Evolutionary conservation across 2,888 invertebrate genomes (phyloP).

Genomic region (Heliconius aoede): DNA sequence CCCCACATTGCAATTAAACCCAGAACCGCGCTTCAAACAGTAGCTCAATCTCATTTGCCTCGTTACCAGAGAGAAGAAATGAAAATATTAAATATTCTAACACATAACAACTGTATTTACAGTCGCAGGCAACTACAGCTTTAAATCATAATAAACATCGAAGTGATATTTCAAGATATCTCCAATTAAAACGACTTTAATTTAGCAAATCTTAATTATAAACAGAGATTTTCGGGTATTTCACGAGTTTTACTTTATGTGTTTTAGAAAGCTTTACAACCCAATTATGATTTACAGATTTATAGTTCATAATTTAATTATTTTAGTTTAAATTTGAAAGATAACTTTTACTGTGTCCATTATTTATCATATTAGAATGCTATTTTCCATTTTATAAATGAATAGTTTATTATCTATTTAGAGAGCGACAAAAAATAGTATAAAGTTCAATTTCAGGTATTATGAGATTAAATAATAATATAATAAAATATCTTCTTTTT

Average conservation of each 20-base stretch:
- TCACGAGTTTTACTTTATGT: background rate
- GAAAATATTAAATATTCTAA: no score
- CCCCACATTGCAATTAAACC: no score
- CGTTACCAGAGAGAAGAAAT: no score
- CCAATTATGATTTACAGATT: constrained; percentile 15
- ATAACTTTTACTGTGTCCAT: background rate
- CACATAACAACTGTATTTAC: no score
- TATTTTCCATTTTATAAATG: background rate
- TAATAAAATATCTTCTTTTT: no score
- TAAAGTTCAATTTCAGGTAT: no score
- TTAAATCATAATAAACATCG: background rate
- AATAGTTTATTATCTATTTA: background rate
- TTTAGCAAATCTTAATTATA: background rate
- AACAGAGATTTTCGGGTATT: background rate
- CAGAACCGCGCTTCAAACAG: no score
- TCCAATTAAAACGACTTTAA: constrained; percentile 11
- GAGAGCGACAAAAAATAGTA: no score
- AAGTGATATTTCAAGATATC: background rate
- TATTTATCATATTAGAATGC: background rate
- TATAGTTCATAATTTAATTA: background rate
- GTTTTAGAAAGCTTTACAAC: background rate
- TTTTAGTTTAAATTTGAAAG: background rate
- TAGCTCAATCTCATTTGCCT: background rate
- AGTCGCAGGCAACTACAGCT: no score
- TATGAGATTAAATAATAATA: no score